Evolutionary conservation across 1,140 invertebrate species (phyloP).

Genomic region (Stenopsyche tienmushanensis): DNA sequence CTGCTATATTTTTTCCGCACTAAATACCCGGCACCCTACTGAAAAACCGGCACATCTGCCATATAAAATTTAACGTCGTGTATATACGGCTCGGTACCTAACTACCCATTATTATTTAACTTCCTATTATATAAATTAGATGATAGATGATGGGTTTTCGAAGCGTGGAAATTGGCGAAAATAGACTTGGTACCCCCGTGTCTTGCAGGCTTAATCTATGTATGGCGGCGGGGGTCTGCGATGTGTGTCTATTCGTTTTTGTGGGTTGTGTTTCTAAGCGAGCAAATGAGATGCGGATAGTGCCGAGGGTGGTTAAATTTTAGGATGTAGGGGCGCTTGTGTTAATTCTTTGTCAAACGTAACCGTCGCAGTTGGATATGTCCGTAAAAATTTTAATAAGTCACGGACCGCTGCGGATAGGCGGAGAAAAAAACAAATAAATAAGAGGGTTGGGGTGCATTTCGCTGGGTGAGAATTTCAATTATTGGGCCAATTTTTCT

Average conservation of each 20-base stretch:
- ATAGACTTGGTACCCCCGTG: conserved; percentile 28
- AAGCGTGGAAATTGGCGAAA: conserved; percentile 40
- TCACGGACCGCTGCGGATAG: conserved; percentile 39
- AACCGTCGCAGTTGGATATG: conserved; percentile 41
- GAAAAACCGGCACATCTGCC: conserved; percentile 37
- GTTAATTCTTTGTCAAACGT: conserved; percentile 42
- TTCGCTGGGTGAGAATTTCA: conserved; percentile 31
- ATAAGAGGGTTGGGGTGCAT: conserved; percentile 10
- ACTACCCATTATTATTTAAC: conserved; percentile 41
- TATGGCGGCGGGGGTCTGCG: not conserved
- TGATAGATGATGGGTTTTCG: conserved; percentile 41
- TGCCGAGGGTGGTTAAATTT: not conserved
- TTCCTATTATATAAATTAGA: conserved; percentile 41
- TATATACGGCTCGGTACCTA: conserved; percentile 3
- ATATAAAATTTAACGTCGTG: conserved; percentile 11
- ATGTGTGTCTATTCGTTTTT: no score
- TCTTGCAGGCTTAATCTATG: conserved; percentile 25
- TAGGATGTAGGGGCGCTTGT: conserved; percentile 26
- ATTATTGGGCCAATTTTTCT: conserved; percentile 30
- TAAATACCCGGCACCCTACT: conserved; percentile 17
- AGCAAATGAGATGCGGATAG: no score
- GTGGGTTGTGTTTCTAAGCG: no score
- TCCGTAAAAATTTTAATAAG: conserved; percentile 39
- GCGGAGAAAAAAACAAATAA: conserved; percentile 23
- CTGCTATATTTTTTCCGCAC: conserved; percentile 22